These are phyloP conservation scores for Lepidotrigona ventralis DNA, from an alignment of 1,140 invertebrate species.

Conservation along the genomic window DNA sequence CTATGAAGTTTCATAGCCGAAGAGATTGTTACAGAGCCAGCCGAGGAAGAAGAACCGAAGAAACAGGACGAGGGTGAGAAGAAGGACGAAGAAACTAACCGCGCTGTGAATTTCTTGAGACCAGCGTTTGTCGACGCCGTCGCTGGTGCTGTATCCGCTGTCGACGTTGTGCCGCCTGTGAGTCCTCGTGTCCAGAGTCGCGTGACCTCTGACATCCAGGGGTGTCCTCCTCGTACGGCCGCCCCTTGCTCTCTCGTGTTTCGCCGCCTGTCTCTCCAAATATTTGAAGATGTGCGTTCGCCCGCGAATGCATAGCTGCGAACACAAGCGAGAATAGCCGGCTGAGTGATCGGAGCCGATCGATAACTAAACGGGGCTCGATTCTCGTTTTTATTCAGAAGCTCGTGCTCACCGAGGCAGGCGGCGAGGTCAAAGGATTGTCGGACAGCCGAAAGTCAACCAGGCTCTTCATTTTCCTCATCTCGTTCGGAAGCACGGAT, in stretches of 20 bases:
- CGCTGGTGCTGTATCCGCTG: constrained; percentile 92
- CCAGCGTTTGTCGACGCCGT: constrained; percentile 90
- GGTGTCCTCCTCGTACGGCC: constrained; percentile 72
- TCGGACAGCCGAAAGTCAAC: constrained; percentile 90
- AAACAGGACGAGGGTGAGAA: constrained; percentile 39
- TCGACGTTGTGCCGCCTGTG: constrained; percentile 88
- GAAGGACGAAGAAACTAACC: constrained; percentile 69
- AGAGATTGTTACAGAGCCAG: constrained; percentile 9
- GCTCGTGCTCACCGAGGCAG: constrained; percentile 87
- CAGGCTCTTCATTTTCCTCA: constrained; percentile 90
- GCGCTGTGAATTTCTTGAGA: constrained; percentile 86
- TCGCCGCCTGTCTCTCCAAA: constrained; percentile 92
- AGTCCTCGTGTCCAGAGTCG: constrained; percentile 78
- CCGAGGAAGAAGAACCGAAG: constrained; percentile 23
- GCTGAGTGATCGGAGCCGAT: neutral
- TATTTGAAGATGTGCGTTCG: constrained; percentile 97
- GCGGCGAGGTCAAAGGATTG: constrained; percentile 94
- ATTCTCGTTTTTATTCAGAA: neutral
- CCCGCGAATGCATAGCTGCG: constrained; percentile 93
- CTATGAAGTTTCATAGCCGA: neutral
- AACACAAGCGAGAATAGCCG: constrained; percentile 45
- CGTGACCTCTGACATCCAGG: constrained; percentile 80
- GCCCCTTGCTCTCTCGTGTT: constrained; percentile 81
- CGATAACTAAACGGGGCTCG: neutral
- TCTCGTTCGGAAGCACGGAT: constrained; percentile 90